Evolutionary conservation across 1,140 invertebrate genomes (phyloP).

Genomic region (Onthophagus taurus): DNA sequence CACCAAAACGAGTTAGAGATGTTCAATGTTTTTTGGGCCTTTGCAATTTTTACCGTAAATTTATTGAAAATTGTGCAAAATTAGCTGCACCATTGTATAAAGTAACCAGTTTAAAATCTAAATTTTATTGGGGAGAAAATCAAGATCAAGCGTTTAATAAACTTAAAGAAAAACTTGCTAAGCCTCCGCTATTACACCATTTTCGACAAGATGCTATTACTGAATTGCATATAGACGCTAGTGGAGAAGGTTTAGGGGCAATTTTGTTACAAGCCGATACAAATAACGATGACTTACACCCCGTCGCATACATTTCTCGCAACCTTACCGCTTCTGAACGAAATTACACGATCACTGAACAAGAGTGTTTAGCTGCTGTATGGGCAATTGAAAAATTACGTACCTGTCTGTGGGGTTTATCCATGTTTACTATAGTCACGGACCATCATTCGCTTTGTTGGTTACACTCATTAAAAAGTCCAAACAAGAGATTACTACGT

Average conservation of each 20-base stretch:
- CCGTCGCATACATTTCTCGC: slow-evolving; percentile 28
- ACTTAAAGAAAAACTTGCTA: slow-evolving; percentile 15
- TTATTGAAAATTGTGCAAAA: slow-evolving; percentile 29
- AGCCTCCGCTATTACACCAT: slow-evolving; percentile 19
- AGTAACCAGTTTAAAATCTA: slow-evolving; percentile 16
- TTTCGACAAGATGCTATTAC: slow-evolving; percentile 15
- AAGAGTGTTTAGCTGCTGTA: slow-evolving; percentile 38
- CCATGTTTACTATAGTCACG: slow-evolving; percentile 18
- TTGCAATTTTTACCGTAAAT: slow-evolving; percentile 32
- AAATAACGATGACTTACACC: slow-evolving; percentile 14
- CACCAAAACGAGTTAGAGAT: slow-evolving; percentile 1
- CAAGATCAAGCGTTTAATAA: slow-evolving; percentile 6
- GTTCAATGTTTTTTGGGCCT: slow-evolving; percentile 14
- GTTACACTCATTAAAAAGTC: slow-evolving; percentile 35
- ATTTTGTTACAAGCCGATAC: slow-evolving; percentile 17
- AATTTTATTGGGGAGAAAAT: slow-evolving; percentile 7
- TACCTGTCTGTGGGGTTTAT: slow-evolving; percentile 14
- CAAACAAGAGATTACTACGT: slow-evolving; percentile 26
- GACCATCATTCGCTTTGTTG: slow-evolving; percentile 40
- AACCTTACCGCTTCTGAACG: slow-evolving; percentile 31
- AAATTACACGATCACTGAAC: slow-evolving; percentile 36
- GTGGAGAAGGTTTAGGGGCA: slow-evolving; percentile 14
- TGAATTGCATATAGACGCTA: slow-evolving; percentile 20
- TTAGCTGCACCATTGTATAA: slow-evolving; percentile 28
- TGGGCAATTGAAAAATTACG: slow-evolving; percentile 29